Conservation (phyloP, 2,797 vertebrate species). For the Lerista edwardsae region DNA sequence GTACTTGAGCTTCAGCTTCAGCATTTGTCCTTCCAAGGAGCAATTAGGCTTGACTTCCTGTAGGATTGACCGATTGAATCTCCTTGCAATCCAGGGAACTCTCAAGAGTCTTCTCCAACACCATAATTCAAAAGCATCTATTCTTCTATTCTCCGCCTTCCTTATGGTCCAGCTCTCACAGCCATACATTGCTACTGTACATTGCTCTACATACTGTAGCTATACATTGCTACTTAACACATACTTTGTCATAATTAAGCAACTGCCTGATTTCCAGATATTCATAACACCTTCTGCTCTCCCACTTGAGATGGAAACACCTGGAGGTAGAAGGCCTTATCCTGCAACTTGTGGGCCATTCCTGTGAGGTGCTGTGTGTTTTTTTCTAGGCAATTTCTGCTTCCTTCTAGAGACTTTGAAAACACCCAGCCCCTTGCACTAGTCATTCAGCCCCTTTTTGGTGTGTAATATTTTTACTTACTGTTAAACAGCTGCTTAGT, state of each 20-base stretch:
- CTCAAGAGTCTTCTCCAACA: no score
- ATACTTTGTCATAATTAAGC: constrained; percentile 42
- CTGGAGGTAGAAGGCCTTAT: constrained; percentile 31
- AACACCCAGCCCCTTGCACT: constrained; percentile 24
- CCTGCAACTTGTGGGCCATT: constrained; percentile 16
- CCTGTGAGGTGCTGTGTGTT: constrained; percentile 12
- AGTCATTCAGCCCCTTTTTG: constrained; percentile 20
- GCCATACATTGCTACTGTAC: no score
- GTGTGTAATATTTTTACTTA: constrained; percentile 18
- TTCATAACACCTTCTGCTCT: constrained; percentile 13
- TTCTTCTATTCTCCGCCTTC: no score
- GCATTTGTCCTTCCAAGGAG: no score
- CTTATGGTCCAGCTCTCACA: no score
- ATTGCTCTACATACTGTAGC: no score
- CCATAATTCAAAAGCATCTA: no score
- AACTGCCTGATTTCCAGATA: constrained; percentile 30
- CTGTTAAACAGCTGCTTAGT: constrained; percentile 5
- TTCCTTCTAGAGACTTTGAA: neutral
- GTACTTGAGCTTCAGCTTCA: no score
- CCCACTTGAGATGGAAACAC: constrained; percentile 16
- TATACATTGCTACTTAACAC: no score
- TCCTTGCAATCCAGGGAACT: no score
- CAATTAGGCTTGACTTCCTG: no score
- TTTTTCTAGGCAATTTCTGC: constrained; percentile 16
- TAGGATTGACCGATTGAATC: no score